Base-by-base conservation (phyloP, 2,888 invertebrate species). In the Embidobia sp. region DNA sequence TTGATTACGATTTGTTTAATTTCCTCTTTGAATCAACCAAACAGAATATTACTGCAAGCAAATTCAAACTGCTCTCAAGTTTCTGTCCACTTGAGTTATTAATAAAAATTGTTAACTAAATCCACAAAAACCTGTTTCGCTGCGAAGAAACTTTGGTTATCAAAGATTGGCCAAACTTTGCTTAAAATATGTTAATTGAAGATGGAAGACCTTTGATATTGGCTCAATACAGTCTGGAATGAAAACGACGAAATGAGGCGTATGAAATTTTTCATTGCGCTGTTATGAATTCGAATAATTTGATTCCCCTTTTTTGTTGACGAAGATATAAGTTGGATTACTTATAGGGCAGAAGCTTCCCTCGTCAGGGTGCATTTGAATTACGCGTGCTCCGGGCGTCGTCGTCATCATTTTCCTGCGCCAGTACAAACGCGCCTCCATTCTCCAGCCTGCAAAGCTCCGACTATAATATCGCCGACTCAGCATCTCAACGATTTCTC, bases 361-460 rank as follows among this genome's bases (percentile, higher is more conserved):
- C 69, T 69, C 59, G 67, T 59, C 61, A 55, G 53, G 53, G 61
- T 19, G 44, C 44, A 70, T 61, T 57, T 72, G 63, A 61, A 72
- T 72, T 72, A 63, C 70, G 46, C 63, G 70, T 59, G 70, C 53
- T 55, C 29, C 49, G 19, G 33, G 42, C 59, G 40, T 59, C 59
- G 49, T 57, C 57, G 69, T 69, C 70, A 72, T 72, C 70, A 61
- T 72, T 72, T 63, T 72, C 53, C 53, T 37, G 70, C 46, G 44
- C 70, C 51, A 51, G 61, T 72, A 59, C 70, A 44, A 72, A 48
- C 61, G 66, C 66, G 66, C 42, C 53, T 66, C 66, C 44, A 66
- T 53, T 66, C 53, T 53, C 53, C 26, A 66, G 66, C 72, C 49
- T 63, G 72, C 63, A 67, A 67, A 57, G 67, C 55, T 35, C 61